Conservation (phyloP, 2,113 vertebrate genomes). For the Oncorhynchus nerka region DNA sequence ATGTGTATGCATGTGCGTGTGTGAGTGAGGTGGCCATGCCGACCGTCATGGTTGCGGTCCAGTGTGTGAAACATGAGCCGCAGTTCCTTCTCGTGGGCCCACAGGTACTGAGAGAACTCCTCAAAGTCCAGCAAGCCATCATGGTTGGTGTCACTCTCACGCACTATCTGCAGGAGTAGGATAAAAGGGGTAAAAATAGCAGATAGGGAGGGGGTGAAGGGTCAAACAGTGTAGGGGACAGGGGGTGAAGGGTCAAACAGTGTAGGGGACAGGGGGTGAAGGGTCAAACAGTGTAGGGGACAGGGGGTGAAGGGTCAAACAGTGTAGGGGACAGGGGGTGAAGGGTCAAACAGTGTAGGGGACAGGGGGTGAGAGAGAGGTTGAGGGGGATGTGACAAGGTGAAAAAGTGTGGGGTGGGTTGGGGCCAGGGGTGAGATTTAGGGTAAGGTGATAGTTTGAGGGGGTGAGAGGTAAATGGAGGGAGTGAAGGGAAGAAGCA, state of each 20-base stretch:
- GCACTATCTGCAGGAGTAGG: constrained; percentile 69
- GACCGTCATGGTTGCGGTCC: constrained; percentile 87
- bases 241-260: not conserved
- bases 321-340: not conserved
- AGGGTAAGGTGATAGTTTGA: not conserved
- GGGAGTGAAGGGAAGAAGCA: not conserved
- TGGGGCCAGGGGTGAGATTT: not conserved
- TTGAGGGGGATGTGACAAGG: not conserved
- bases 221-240: not conserved
- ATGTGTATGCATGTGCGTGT: not conserved
- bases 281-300: not conserved
- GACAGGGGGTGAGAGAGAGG: not conserved
- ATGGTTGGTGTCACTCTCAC: constrained; percentile 69
- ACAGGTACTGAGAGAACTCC: constrained; percentile 82
- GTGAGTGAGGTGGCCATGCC: constrained; percentile 7
- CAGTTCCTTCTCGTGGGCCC: constrained; percentile 80
- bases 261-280: not conserved
- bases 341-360: not conserved
- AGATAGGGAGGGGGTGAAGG: constrained; percentile 1
- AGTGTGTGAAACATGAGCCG: constrained; percentile 83
- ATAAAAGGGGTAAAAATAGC: no score
- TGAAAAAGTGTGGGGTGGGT: not conserved
- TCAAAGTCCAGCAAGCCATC: constrained; percentile 82
- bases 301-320: not conserved
- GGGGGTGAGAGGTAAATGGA: not conserved